These are phyloP conservation scores for Euborellia annulipes DNA, from an alignment of 1,140 invertebrate genomes.

Conservation along the genomic window DNA sequence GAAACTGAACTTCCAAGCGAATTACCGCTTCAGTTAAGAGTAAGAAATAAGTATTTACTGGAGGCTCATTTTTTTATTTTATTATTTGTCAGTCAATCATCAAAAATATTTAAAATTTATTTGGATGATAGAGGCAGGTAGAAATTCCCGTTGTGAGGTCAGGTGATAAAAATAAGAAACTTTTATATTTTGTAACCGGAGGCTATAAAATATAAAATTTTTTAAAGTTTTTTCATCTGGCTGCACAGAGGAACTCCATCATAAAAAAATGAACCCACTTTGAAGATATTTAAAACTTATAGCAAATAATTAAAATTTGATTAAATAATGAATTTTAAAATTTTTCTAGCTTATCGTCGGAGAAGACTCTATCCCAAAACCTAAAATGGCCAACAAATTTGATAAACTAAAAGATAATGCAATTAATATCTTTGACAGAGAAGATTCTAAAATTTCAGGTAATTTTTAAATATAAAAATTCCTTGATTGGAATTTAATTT, in stretches of 20 bases:
- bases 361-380: conserved; percentile 13
- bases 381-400: too few species aligned
- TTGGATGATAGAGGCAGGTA: too few species aligned
- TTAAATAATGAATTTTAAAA: background rate
- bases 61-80: too few species aligned
- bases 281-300: background rate
- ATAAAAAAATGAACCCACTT: background rate
- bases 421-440: too few species aligned
- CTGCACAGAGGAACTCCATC: background rate
- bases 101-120: too few species aligned
- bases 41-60: too few species aligned
- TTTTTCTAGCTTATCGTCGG: conserved; percentile 15
- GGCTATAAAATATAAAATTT: background rate
- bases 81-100: too few species aligned
- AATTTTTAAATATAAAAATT: too few species aligned
- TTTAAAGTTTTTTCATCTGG: background rate
- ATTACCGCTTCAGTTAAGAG: conserved; percentile 14
- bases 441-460: too few species aligned
- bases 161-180: background rate
- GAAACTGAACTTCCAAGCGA: conserved; percentile 12
- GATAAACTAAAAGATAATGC: too few species aligned
- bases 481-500: too few species aligned
- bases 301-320: background rate
- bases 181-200: background rate
- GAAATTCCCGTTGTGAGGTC: too few species aligned